Conservation (phyloP, 2,113 vertebrate species). For the Gnathonemus echidnorhynchus region DNA sequence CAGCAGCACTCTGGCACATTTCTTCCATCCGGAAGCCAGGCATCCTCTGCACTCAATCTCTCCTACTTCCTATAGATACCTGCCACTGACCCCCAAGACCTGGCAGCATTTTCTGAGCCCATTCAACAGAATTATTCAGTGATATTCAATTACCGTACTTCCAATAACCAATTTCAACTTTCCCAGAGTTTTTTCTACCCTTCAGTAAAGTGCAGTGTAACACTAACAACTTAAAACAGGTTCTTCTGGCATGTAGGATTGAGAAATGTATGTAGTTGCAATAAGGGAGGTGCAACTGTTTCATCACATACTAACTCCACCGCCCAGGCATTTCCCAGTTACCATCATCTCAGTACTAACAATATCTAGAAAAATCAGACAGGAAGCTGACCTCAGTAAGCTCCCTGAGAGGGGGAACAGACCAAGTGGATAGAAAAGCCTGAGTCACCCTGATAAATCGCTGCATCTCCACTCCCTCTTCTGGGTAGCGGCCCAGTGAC, state of each 20-base stretch:
- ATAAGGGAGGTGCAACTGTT: not conserved
- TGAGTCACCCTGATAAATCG: not conserved
- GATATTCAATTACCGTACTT: not conserved
- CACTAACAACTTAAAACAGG: not conserved
- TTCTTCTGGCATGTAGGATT: not conserved
- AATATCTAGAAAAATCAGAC: not conserved
- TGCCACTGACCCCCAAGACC: not conserved
- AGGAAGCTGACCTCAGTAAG: not conserved
- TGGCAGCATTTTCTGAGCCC: not conserved
- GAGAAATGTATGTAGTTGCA: not conserved
- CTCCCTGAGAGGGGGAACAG: not conserved
- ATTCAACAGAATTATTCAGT: not conserved
- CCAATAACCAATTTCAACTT: not conserved
- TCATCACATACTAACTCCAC: not conserved
- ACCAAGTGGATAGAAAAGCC: not conserved
- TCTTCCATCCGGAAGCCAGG: not conserved
- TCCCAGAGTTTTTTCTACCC: not conserved
- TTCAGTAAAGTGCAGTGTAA: not conserved
- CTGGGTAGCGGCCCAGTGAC: not conserved
- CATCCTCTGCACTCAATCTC: not conserved
- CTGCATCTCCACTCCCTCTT: constrained; percentile 4
- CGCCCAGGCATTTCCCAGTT: not conserved
- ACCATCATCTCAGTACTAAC: not conserved
- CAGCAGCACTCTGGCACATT: not conserved
- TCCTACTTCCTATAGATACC: not conserved